Evolutionary conservation across 2,888 invertebrate genomes (phyloP).

Genomic region (Sinotaia quadrata): DNA sequence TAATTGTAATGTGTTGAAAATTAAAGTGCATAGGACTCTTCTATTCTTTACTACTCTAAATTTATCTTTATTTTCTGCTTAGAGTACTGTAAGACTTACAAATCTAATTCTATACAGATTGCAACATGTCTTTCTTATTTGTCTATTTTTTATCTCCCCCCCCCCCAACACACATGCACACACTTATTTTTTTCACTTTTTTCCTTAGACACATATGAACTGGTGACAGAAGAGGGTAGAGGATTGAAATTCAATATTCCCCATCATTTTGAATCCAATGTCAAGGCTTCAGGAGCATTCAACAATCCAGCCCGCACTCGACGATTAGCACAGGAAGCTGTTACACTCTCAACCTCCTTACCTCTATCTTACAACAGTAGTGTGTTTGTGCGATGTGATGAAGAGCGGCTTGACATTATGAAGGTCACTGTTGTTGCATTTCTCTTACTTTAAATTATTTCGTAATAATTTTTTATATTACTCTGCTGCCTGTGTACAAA

Average conservation of each 20-base stretch:
- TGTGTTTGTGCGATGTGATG: constrained; percentile 95
- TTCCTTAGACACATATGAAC: constrained; percentile 86
- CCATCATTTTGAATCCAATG: constrained; percentile 80
- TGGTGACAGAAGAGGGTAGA: constrained; percentile 85
- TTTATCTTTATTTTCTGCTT: too few species aligned
- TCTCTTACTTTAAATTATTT: too few species aligned
- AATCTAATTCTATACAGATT: too few species aligned
- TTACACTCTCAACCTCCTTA: constrained; percentile 91
- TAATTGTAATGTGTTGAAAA: too few species aligned
- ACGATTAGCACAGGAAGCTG: constrained; percentile 94
- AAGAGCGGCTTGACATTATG: constrained; percentile 94
- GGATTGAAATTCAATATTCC: constrained; percentile 86
- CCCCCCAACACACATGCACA: too few species aligned
- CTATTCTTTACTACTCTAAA: too few species aligned
- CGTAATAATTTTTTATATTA: not conserved
- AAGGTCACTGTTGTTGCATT: constrained; percentile 83
- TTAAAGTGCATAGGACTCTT: too few species aligned
- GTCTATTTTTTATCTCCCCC: too few species aligned
- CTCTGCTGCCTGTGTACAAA: not conserved
- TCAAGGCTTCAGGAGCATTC: constrained; percentile 88
- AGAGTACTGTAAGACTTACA: too few species aligned
- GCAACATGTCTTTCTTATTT: too few species aligned
- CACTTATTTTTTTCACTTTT: not conserved
- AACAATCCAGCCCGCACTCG: constrained; percentile 89
- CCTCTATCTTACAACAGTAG: constrained; percentile 94